These are phyloP conservation scores for Picus viridis DNA, from an alignment of 2,797 vertebrate species.

Conservation along the genomic window DNA sequence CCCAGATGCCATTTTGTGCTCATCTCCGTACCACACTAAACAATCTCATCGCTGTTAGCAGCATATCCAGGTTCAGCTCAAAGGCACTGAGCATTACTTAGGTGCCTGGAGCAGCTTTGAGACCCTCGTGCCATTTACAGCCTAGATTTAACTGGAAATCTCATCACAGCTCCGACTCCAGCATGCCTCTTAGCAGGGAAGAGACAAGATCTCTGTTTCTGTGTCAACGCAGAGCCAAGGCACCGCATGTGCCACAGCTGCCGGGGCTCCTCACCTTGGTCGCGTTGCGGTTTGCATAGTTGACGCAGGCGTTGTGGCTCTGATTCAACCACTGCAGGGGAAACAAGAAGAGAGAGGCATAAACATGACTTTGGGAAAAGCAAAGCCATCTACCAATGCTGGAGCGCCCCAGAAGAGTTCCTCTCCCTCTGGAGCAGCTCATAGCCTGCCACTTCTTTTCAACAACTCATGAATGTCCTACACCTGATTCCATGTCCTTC, in stretches of 20 bases:
- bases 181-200: not conserved
- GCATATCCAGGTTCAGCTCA: not conserved
- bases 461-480: too few species aligned
- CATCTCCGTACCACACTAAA: not conserved
- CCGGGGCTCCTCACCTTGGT: slow-evolving; percentile 83
- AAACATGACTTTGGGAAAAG: not conserved
- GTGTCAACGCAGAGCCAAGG: not conserved
- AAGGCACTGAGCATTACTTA: accelerated
- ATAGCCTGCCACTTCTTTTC: too few species aligned
- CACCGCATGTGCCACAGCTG: not conserved
- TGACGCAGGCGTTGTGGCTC: slow-evolving; percentile 95
- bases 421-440: too few species aligned
- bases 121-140: not conserved
- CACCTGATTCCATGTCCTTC: too few species aligned
- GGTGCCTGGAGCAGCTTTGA: accelerated
- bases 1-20: not conserved
- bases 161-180: not conserved
- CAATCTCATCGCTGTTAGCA: not conserved
- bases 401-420: too few species aligned
- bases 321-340: slow-evolving; percentile 90
- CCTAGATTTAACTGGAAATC: not conserved
- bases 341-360: not conserved
- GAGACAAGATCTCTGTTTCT: not conserved
- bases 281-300: slow-evolving; percentile 94
- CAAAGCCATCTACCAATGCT: not conserved